Base-by-base conservation (phyloP, 2,888 invertebrate species). In the Gonocerus acuteangulatus region DNA sequence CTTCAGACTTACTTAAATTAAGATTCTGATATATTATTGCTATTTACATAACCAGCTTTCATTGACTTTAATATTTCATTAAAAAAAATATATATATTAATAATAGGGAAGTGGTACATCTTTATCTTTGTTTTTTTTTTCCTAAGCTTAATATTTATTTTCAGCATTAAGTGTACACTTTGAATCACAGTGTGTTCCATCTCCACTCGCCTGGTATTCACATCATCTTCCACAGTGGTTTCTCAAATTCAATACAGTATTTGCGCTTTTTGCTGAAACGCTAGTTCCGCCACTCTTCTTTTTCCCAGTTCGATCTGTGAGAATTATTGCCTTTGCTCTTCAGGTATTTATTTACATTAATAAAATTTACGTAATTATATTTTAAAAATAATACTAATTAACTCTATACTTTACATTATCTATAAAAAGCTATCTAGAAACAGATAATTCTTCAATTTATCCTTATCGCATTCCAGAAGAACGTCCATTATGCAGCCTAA, bases 121-220 rank as follows among this genome's bases (percentile, higher is more conserved):
- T 19, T 48, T 15, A 45, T 15, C 2, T 44, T 16, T 44, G 3
- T 44, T 15, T 44, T 11, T 44, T 44, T 44, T 11, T 44, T 18
- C 36, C 11, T 11, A n/a, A n/a, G n/a, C n/a, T n/a, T n/a, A n/a
- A n/a, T n/a, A n/a, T n/a, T n/a, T n/a, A 7, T 51, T 76, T 77
- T 39, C 70, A 83, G 85, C 83, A 61, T 72, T 85, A 47, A 78
- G 77, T 65, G 77, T 82, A 66, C 84, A 87, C 72, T 88, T 86
- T 74, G 84, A 88, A 74, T 81, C 84, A 0, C 83, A 87, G 77
- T 85, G 85, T 69, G 75, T 89, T 65, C 89, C 89, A 27, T 85
- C 83, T 7, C 79, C 84, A 0, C 70, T 86, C 27, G 82, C 87
- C 1, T 88, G 86, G 85, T 85, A 82, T 71, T 79, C 80, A 23